Base-by-base conservation (phyloP, 1,140 invertebrate species). In the Galleria mellonella region DNA sequence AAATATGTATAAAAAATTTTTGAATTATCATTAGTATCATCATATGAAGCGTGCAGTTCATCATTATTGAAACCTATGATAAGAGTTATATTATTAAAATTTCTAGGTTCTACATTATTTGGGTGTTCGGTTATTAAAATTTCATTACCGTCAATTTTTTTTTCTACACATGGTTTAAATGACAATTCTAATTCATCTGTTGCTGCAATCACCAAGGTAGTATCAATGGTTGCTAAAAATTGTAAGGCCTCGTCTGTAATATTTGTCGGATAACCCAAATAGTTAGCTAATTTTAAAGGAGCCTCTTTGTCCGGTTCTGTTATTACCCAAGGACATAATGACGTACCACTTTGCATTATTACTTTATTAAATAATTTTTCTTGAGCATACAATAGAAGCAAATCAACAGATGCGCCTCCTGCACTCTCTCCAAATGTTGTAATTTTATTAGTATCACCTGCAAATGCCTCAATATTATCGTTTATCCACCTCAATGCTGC, bases 401-500 rank as follows among this genome's bases (percentile, higher is more conserved):
- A 45, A 38, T 54, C 38, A 9, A 58, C 54, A 7, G 59, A 63
- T 15, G 30, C 47, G 4, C 88, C 90, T 2, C 91, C 91, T 9
- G 89, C 88, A 11, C 90, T 91, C 55, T 92, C 89, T 1, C 92
- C 92, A 56, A 90, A 87, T 4, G 91, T 73, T 1, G 89, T 88
- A 32, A 94, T 88, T 54, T 85, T 85, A 1, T 87, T 64, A 0
- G 88, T 81, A 71, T 94, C 88, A 23, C 92, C 92, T 6, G 91
- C 91, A 55, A 94, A 93, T 47, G 86, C 88, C 43, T 72, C 81
- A 61, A 89, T 90, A 64, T 94, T 90, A 45, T 89, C 76, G 41
- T 88, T 74, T 1, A 91, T 77, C 90, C 90, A 92, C 49, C 85
- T 72, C 1, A 92, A 68, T 0, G 91, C 91, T 17, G 89, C 51